A percentile compares a stretch with the other conserved stretches of the same genome.
Conservation (phyloP, 2,797 vertebrate genomes). For the Cirrhinus mrigala region DNA sequence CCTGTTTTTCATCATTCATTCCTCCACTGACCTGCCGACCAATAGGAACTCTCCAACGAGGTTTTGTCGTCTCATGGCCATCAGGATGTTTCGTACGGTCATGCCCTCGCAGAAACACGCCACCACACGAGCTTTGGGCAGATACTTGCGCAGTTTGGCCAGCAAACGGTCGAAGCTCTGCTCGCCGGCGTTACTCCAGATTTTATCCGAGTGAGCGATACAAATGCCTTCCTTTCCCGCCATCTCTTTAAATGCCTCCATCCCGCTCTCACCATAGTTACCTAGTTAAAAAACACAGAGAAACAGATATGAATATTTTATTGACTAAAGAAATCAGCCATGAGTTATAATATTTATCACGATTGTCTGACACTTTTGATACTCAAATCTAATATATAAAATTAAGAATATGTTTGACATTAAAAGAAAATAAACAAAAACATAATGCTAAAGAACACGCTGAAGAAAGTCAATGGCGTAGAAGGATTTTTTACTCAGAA, state of each 20-base stretch:
- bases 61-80: conserved; percentile 95
- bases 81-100: conserved; percentile 95
- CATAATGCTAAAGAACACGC: neutral
- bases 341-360: neutral
- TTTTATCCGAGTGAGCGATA: conserved; percentile 98
- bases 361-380: neutral
- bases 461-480: neutral
- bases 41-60: conserved; percentile 93
- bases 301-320: neutral
- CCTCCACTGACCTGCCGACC: conserved; percentile 91
- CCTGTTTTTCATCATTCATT: neutral
- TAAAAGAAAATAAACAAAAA: neutral
- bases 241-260: conserved; percentile 99
- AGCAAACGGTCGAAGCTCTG: conserved; percentile 95
- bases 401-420: neutral
- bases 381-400: neutral
- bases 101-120: conserved; percentile 99
- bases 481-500: neutral
- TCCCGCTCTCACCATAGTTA: conserved; percentile 98
- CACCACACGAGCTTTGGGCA: conserved; percentile 97
- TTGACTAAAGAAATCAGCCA: neutral
- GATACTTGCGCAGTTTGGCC: conserved; percentile 87
- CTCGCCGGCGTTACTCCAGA: conserved; percentile 97
- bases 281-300: conserved; percentile 75
- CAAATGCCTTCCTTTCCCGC: conserved; percentile 97